A percentile compares a stretch with the other conserved stretches of the same genome.
Conservation (phyloP, 1,140 invertebrate genomes). For the Pectinophora gossypiella region DNA sequence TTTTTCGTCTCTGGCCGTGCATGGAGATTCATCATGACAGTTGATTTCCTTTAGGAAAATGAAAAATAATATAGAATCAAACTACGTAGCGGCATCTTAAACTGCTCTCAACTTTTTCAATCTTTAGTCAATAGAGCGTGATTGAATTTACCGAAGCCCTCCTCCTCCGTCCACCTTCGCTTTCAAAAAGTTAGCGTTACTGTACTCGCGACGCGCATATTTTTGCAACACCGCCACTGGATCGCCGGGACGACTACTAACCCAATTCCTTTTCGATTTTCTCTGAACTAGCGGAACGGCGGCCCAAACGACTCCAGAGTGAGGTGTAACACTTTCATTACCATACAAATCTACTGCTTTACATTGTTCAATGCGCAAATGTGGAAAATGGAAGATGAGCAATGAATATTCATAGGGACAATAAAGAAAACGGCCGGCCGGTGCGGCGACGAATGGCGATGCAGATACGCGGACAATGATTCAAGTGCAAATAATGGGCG, state of each 20-base stretch:
- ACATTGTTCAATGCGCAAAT: not conserved
- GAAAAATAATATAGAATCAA: no score
- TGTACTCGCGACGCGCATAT: no score
- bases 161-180: not conserved
- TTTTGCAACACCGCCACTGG: no score
- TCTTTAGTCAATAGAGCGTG: conserved; percentile 1
- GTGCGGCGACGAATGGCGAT: conserved; percentile 24
- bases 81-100: no score
- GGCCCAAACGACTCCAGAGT: not conserved
- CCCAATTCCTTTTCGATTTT: not conserved
- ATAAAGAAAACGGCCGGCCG: conserved; percentile 16
- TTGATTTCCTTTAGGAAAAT: no score
- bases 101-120: not conserved
- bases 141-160: not conserved
- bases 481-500: conserved; percentile 45
- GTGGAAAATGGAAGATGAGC: conserved; percentile 16
- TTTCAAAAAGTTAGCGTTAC: not conserved
- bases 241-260: no score
- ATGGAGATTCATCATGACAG: no score
- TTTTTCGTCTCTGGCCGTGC: no score
- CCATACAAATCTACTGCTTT: conserved; percentile 1
- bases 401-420: conserved; percentile 33
- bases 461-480: conserved; percentile 37
- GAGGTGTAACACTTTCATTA: not conserved
- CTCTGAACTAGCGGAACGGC: not conserved